Evolutionary conservation across 2,888 invertebrate species (phyloP), one percentile per base, ranked within the genome.

Genomic region (Aleiodes alternator): DNA sequence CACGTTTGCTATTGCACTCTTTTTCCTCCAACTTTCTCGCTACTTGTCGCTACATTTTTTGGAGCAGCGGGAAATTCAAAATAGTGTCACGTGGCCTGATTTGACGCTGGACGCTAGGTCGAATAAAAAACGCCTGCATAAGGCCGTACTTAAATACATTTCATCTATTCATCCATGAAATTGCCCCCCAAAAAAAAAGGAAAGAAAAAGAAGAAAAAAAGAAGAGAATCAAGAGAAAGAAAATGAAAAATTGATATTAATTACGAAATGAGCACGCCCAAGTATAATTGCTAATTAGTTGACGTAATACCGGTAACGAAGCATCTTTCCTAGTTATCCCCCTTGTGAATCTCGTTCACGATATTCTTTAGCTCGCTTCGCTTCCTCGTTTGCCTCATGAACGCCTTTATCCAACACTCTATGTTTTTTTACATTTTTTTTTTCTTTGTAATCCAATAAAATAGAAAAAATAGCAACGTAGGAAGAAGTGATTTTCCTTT

Each of bases 271-370:
- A 79, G 79, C 80, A 78, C 77, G 66, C 53, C 14, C 69, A 80
- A 76, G 73, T 78, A 80, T 84, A 84, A 84, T 84, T 82, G 80
- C 82, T 84, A 84, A 84, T 84, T 84, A 83, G 82, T 82, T 83
- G 80, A 84, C 82, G 82, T 83, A 84, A 83, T 78, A 77, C 78
- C 78, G 81, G 80, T 83, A 83, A 82, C 79, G 79, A 82, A 80
- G 77, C 74, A 68, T 78, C 71, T 69, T 71, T 72, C 75, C 56
- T 61, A 23, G 70, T 76, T 75, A 78, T 77, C 70, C 75, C 75
- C 51, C 51, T 64, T 68, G 68, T 51, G 64, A 66, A 57, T 75
- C 69, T 70, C 59, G 69, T 51, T 61, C 61, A 57, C 59, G 51
- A 71, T 55, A 51, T 70, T 72, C 55, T 70, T 48, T 73, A 61